Evolutionary conservation across 2,888 invertebrate species (phyloP), one percentile per base, ranked within the genome.

Genomic region (Epicampocera succincta): DNA sequence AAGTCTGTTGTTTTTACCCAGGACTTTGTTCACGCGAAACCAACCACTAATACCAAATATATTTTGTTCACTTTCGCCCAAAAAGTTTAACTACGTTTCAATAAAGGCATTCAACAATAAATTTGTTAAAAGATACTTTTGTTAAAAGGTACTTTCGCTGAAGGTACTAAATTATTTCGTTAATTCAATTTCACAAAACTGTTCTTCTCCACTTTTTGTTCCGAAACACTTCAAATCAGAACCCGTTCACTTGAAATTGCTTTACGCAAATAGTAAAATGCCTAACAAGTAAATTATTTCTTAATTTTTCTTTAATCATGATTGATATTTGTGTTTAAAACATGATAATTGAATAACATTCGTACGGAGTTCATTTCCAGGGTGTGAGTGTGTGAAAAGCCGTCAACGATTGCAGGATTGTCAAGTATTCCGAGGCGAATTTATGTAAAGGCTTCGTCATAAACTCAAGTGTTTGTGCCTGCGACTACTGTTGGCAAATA

Each of bases 291-390:
- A 66, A 58, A 48, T 48, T 19, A 48, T 71, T 46, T 69, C 21
- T 58, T 11, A 40, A 21, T 40, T 71, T 71, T 72, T 48, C 42
- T 66, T 66, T 75, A 66, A 66, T 6, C 33, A 33, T 75, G 58
- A 58, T 60, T 60, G 48, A 66, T 75, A 58, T 66, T 74, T 58
- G 48, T 29, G 38, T 66, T 48, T 60, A 21, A 60, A 60, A 60
- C 60, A 19, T 40, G 19, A 19, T 58, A 40, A 21, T 40, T 40
- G 40, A 38, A 38, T 42, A 17, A 38, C 29, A 17, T 38, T 13
- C 0, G 5, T 12, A 38, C 3, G 2, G 8, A 29, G 6, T 38
- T 11, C 12, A 8, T 21, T 2, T 58, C 2, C 6, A 2, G 5
- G 12, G 48, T 48, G 19, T 13, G 17, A 13, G 29, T 58, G 17